Conservation (phyloP, 2,888 invertebrate species). For the Meteorus cinctellus region DNA sequence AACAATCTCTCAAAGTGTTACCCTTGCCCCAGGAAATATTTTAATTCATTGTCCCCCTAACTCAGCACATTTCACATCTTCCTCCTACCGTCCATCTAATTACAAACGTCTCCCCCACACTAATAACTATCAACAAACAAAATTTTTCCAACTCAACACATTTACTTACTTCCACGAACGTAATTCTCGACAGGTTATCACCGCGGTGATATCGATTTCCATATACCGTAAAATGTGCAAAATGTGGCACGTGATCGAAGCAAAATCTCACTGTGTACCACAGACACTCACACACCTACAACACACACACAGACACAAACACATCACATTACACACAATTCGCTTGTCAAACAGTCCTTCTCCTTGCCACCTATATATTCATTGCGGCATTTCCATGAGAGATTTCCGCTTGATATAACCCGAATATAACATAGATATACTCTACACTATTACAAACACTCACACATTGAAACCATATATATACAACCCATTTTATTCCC, state of each 20-base stretch:
- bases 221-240: slow-evolving; percentile 55
- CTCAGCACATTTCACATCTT: no score
- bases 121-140: no score
- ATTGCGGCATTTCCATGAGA: slow-evolving; percentile 36
- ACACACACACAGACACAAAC: slow-evolving; percentile 39
- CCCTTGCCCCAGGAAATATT: no score
- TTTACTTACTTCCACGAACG: slow-evolving; percentile 28
- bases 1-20: no score
- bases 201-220: slow-evolving; percentile 68
- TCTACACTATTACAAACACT: neutral
- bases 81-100: no score
- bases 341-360: slow-evolving; percentile 63
- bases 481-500: slow-evolving; percentile 1
- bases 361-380: slow-evolving; percentile 57
- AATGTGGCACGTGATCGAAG: slow-evolving; percentile 64
- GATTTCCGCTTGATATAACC: slow-evolving; percentile 23
- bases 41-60: no score
- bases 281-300: no score
- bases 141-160: slow-evolving; percentile 29
- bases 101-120: no score
- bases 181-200: slow-evolving; percentile 41
- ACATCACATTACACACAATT: slow-evolving; percentile 53
- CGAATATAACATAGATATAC: slow-evolving; percentile 26
- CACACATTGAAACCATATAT: neutral
- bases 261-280: slow-evolving; percentile 35